phyloP scores from a whole-genome alignment of 2,888 invertebrate species.

The Plagiodera versicolora region DNA sequence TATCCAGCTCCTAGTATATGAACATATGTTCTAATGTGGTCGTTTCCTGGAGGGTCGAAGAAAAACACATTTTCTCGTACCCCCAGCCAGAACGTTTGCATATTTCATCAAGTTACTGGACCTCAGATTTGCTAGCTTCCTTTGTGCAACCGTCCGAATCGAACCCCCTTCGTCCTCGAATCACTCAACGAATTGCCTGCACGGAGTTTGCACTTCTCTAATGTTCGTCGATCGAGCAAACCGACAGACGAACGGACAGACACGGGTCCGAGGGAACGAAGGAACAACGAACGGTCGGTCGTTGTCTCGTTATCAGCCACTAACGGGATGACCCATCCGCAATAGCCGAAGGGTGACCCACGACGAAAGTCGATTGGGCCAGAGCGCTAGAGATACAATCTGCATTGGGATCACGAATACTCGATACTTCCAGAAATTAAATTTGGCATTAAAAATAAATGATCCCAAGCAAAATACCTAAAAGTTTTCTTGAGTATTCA shows the following conservation, averaged over 20 bases:
- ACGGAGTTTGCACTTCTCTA: constrained; percentile 13
- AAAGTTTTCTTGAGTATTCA: no score
- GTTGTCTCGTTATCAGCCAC: constrained; percentile 51
- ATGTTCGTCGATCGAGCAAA: neutral
- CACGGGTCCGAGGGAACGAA: constrained; percentile 29
- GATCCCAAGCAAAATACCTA: no score
- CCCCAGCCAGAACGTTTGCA: neutral
- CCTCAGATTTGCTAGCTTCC: neutral
- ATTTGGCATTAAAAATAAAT: no score
- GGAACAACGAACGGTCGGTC: no score
- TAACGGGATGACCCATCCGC: constrained; percentile 54
- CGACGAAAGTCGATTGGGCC: neutral
- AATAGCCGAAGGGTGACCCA: constrained; percentile 10
- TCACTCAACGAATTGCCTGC: neutral
- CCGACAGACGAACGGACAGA: constrained; percentile 16
- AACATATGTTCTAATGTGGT: neutral
- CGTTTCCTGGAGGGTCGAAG: neutral
- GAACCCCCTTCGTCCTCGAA: neutral
- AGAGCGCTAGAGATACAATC: neutral
- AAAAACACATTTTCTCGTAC: neutral
- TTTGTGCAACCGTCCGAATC: neutral
- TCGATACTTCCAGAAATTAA: no score
- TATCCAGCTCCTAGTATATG: no score
- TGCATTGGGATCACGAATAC: no score
- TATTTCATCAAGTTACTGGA: neutral